Conservation (phyloP, 2,113 vertebrate genomes). For the Thamnaconus septentrionalis region DNA sequence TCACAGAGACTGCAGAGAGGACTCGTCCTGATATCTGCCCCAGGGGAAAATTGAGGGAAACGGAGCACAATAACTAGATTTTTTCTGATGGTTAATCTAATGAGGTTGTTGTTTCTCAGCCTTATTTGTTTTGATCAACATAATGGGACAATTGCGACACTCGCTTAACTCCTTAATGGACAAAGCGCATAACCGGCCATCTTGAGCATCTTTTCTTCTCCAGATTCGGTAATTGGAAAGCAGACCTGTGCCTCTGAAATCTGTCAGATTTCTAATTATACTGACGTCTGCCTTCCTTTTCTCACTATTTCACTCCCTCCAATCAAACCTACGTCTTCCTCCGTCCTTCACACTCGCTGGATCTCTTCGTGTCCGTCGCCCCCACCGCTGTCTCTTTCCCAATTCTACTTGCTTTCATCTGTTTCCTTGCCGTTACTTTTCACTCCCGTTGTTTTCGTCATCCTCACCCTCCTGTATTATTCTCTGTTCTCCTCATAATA, state of each 20-base stretch:
- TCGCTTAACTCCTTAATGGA: background rate
- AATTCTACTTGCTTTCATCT: conserved; percentile 19
- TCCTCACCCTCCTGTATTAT: conserved; percentile 6
- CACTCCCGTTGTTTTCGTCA: conserved; percentile 21
- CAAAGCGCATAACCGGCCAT: background rate
- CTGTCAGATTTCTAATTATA: conserved; percentile 47
- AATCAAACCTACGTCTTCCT: conserved; percentile 18
- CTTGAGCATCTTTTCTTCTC: background rate
- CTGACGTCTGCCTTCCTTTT: conserved; percentile 48
- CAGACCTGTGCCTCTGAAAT: conserved; percentile 8
- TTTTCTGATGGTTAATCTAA: conserved; percentile 32
- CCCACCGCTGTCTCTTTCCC: background rate
- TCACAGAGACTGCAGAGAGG: too few species aligned
- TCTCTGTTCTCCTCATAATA: conserved; percentile 52
- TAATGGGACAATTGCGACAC: background rate
- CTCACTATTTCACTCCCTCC: conserved; percentile 25
- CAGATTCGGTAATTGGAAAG: background rate
- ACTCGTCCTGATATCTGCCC: conserved; percentile 2
- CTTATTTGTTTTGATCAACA: background rate
- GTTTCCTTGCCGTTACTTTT: conserved; percentile 12
- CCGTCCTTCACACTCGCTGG: conserved; percentile 2
- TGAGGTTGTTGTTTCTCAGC: background rate
- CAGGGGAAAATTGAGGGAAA: conserved; percentile 3
- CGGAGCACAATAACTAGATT: conserved; percentile 32
- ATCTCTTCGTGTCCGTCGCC: background rate